phyloP scores from a whole-genome alignment of 2,113 vertebrate species.

The Microcebus tavaratra region DNA sequence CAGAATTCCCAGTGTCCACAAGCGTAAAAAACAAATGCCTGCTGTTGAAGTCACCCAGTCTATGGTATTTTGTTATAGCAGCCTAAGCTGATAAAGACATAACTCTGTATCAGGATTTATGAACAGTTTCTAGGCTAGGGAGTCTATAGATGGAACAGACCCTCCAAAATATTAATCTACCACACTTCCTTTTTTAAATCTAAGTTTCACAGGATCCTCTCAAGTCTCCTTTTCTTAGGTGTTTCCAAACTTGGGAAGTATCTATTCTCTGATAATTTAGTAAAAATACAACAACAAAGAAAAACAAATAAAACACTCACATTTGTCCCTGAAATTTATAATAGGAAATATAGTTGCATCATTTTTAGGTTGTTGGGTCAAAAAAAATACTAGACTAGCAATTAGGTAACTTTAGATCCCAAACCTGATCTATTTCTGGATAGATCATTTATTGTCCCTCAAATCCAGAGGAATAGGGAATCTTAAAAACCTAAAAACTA shows the following conservation, averaged over 20 bases:
- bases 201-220: background rate
- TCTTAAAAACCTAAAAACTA: conserved; percentile 46
- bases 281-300: background rate
- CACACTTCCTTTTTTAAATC: background rate
- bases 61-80: background rate
- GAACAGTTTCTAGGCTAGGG: background rate
- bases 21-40: background rate
- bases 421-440: conserved; percentile 32
- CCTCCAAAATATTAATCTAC: background rate
- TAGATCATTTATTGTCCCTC: background rate
- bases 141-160: background rate
- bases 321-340: conserved; percentile 46
- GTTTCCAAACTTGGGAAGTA: background rate
- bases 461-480: background rate
- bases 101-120: background rate
- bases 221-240: background rate
- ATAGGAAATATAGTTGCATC: background rate
- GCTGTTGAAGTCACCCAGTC: background rate
- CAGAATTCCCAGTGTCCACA: background rate
- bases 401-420: background rate
- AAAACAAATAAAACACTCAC: background rate
- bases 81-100: background rate
- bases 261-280: conserved; percentile 17
- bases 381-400: background rate
- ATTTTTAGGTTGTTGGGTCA: background rate